Conservation (phyloP, 2,888 invertebrate species). For the Synanthedon vespiformis region DNA sequence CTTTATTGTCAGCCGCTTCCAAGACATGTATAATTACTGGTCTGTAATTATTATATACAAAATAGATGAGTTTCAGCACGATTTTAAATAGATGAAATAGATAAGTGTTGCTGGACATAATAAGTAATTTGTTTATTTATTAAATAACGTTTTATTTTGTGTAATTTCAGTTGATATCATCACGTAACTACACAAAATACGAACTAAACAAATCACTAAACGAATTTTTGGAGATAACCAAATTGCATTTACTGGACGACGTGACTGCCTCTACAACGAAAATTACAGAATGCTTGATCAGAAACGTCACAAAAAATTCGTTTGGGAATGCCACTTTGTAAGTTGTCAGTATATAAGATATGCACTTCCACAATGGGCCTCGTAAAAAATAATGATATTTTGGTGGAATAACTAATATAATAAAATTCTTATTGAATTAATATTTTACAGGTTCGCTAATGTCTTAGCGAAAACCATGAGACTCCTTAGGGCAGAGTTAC, state of each 20-base stretch:
- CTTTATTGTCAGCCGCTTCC: no score
- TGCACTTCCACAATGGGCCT: no score
- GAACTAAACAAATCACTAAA: slow-evolving; percentile 59
- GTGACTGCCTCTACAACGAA: slow-evolving; percentile 28
- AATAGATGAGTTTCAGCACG: no score
- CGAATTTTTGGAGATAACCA: slow-evolving; percentile 45
- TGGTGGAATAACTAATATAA: no score
- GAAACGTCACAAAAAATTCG: slow-evolving; percentile 33
- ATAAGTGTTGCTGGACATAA: no score
- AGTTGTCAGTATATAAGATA: slow-evolving; percentile 14
- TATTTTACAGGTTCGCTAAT: slow-evolving; percentile 30
- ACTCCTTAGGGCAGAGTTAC: slow-evolving; percentile 37
- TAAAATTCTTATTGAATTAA: no score
- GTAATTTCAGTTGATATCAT: slow-evolving; percentile 42
- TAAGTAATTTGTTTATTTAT: no score
- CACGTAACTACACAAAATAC: slow-evolving; percentile 57
- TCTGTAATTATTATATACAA: no score
- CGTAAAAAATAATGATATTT: no score
- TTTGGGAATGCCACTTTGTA: slow-evolving; percentile 51
- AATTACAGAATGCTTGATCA: slow-evolving; percentile 37
- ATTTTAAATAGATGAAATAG: no score
- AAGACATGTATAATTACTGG: no score
- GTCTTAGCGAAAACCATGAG: slow-evolving; percentile 33
- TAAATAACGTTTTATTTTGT: not conserved
- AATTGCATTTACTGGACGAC: slow-evolving; percentile 44